Evolutionary conservation across 2,797 vertebrate genomes (phyloP), one percentile per base, ranked within the genome.

Genomic region (Enoplosus armatus): DNA sequence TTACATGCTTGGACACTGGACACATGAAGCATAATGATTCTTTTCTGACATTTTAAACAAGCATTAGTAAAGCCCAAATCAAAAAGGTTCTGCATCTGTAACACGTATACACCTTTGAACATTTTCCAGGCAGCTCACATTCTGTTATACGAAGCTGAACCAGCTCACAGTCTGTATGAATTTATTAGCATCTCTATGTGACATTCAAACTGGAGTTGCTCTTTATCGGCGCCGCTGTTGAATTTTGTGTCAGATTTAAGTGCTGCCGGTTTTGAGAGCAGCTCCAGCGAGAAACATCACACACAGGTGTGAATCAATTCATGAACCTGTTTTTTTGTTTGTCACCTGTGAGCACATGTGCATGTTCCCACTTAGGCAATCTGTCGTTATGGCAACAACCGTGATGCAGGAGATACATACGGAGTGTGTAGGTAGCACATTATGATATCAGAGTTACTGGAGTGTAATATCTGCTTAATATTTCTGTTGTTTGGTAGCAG

Each of bases 211-310:
- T 8, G 20, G 14, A 41, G 0, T 3, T 24, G 15, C 26, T 29
- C 53, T 75, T n/a, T 15, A 8, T 29, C 14, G 0, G 11, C 1
- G 12, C 22, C 8, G 33, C 6, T 24, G 33, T 15, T 8, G 22
- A n/a, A 33, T 24, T 35, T 58, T n/a, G 64, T 26, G 55, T 51
- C 56, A 60, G 31, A 33, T 62, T 43, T 16, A 53, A 66, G 73
- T 24, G 72, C 39, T 35, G 31, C 33, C 0, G 10, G 41, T 58
- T 66, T 50, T 11, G 8, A 39, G n/a, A 60, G 10, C 51, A 22
- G 60, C 41, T 50, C 53, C 33, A 14, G 53, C 24, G 8, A 3
- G 7, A 56, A 39, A 54, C 50, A 20, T 35, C 58, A 43, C 45
- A 51, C 22, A 26, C 50, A 63, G 47, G 26, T 54, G 35, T 20